Evolutionary conservation across 2,888 invertebrate genomes (phyloP).

Genomic region (Oxystoma pomonae): DNA sequence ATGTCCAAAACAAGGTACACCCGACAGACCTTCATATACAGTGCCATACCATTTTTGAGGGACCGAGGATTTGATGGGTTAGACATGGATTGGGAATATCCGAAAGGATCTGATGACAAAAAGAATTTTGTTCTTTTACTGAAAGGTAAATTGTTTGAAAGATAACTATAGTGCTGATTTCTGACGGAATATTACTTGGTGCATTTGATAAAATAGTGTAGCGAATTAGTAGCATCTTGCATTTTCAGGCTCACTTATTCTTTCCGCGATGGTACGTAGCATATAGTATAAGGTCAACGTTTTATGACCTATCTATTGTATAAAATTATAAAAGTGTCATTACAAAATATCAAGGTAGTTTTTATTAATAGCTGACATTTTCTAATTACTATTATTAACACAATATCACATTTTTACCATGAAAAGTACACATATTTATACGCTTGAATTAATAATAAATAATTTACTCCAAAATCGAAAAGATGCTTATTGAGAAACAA

Average conservation of each 20-base stretch:
- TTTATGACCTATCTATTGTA: too few relatives aligned
- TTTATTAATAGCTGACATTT: background rate
- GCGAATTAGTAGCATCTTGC: too few relatives aligned
- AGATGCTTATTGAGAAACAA: too few relatives aligned
- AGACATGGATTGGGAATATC: slow-evolving; percentile 91
- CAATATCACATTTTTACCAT: background rate
- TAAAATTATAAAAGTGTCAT: background rate
- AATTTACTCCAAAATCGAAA: too few relatives aligned
- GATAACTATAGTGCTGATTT: too few relatives aligned
- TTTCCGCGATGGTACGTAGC: too few relatives aligned
- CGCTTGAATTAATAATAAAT: too few relatives aligned
- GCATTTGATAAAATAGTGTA: too few relatives aligned
- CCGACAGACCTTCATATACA: slow-evolving; percentile 90
- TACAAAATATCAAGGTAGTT: background rate
- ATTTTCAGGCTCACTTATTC: too few relatives aligned
- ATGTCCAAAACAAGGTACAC: slow-evolving; percentile 83
- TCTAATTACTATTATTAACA: background rate
- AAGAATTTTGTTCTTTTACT: slow-evolving; percentile 86
- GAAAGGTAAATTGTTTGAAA: slow-evolving; percentile 72
- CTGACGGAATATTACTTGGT: too few relatives aligned
- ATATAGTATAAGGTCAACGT: too few relatives aligned
- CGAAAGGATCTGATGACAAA: slow-evolving; percentile 88
- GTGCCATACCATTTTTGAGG: slow-evolving; percentile 85
- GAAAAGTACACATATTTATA: too few relatives aligned
- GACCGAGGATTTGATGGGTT: slow-evolving; percentile 85